Percentiles rank a stretch among this genome's conserved stretches.
Evolutionary conservation across 2,888 invertebrate genomes (phyloP).

Genomic region (Plagodis pulveraria): DNA sequence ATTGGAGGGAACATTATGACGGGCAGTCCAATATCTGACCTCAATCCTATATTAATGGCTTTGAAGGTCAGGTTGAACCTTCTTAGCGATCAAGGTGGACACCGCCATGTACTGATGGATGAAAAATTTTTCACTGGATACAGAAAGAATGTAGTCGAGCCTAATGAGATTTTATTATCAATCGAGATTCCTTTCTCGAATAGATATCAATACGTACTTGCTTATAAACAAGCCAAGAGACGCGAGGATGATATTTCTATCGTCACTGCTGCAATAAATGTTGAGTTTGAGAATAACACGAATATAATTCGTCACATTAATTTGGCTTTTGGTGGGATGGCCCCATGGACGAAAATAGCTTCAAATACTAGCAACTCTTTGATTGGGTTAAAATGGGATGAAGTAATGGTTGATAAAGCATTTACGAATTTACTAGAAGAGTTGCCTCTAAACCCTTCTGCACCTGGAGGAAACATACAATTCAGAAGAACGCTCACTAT

Average conservation of each 20-base stretch:
- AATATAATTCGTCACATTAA: constrained; percentile 84
- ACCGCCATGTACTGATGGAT: constrained; percentile 88
- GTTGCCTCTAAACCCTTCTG: constrained; percentile 90
- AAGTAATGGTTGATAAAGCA: constrained; percentile 87
- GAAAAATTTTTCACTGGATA: constrained; percentile 92
- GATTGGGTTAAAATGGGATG: constrained; percentile 88
- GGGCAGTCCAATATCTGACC: constrained; percentile 97
- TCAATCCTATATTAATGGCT: constrained; percentile 96
- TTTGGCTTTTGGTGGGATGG: constrained; percentile 97
- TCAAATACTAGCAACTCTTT: constrained; percentile 87
- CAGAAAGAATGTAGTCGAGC: constrained; percentile 88
- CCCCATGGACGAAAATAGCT: constrained; percentile 93
- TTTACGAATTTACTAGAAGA: constrained; percentile 89
- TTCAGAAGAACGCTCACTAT: constrained; percentile 91
- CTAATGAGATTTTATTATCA: constrained; percentile 90
- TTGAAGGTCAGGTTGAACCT: constrained; percentile 90
- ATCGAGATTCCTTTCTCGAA: constrained; percentile 89
- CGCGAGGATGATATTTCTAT: constrained; percentile 96
- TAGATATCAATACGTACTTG: constrained; percentile 89
- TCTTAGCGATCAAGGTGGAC: constrained; percentile 81
- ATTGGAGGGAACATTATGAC: constrained; percentile 98
- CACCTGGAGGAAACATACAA: constrained; percentile 93
- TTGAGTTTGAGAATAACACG: constrained; percentile 84
- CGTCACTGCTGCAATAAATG: constrained; percentile 91
- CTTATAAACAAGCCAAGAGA: constrained; percentile 93